Base-by-base conservation (phyloP, 2,888 invertebrate species). In the Polydrusus cervinus region DNA sequence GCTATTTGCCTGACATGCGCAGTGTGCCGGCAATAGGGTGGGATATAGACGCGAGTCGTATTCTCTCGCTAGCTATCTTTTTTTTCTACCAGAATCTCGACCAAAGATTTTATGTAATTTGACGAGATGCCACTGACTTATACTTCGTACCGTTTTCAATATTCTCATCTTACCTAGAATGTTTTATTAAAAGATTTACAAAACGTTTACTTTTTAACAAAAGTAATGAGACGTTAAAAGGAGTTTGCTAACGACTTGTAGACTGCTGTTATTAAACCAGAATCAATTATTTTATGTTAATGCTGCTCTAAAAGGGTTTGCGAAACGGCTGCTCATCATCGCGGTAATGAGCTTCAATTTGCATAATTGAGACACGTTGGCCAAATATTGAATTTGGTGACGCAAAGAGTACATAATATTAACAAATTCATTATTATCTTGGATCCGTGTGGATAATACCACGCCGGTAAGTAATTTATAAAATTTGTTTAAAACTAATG, bases 171-270 rank as follows among this genome's bases (percentile, higher is more conserved):
- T 49, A 8, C 8, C 10, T 20, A 51, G 10, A 25, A 25, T 25
- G 5, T 25, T 25, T 51, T n/a, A n/a, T 25, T 25, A 51, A 51
- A 25, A 25, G 2, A 51, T 25, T 25, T 20, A 51, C 51, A 51
- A 51, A 25, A 3, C 25, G 25, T 20, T 55, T 55, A n/a, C n/a
- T 9, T 30, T 55, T 34, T 13, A 34, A n/a, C 30, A 34, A n/a
- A 55, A 55, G 30, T 30, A 34, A 34, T 55, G 55, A 51, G 14
- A 34, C 30, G 55, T 55, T 55, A 55, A 55, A 55, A 55, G 53
- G 10, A 13, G 14, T 55, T 14, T 20, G 14, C 34, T 34, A 51
- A 30, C 34, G 55, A 34, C 13, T 20, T 14, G 55, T 55, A 30
- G 55, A n/a, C 30, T 55, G 30, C 30, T 25, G 25, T 25, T 25